Base-by-base conservation (phyloP, 2,888 invertebrate genomes). In the Harpalus rufipes region DNA sequence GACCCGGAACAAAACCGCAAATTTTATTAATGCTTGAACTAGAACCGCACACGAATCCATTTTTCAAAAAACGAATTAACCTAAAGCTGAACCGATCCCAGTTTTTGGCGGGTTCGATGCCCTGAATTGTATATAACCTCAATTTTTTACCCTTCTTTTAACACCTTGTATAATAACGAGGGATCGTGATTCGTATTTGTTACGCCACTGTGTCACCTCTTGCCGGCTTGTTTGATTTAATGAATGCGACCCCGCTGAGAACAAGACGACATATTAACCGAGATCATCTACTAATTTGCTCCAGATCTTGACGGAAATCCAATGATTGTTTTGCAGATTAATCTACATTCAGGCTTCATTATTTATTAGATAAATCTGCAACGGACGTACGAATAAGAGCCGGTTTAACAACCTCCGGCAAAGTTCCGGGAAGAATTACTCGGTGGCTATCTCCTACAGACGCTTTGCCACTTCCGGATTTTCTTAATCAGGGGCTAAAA, bases 231-330 rank as follows among this genome's bases (percentile, higher is more conserved):
- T 68, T 25, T 68, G 68, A 68, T 68, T 21, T 63, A 68, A 68
- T 68, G 68, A 68, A 68, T 68, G 39, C 41, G 68, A 68, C 68
- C 68, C 68, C 39, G 68, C 68, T 32, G 68, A n/a, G 32, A 32
- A 68, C 39, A 32, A 21, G 10, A 63, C 25, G 63, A 21, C 21
- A 63, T 51, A 63, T 63, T 63, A 63, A 18, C 10, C 18, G 63
- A 63, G 63, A 63, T 63, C 25, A 63, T 3, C 25, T 18, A 21
- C 25, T 63, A 25, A 63, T 63, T 25, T 25, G 25, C 25, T 6
- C 44, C 44, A 51, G 44, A 51, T 51, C 44, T 51, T 51, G 44
- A 51, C 44, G 44, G 44, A 51, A 51, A 51, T 51, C 44, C 44
- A 51, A 51, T 51, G 44, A 51, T 51, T 51, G 44, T 51, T 51